Evolutionary conservation across 1,140 invertebrate species (phyloP).

Genomic region (Trypoxylus dichotomus): DNA sequence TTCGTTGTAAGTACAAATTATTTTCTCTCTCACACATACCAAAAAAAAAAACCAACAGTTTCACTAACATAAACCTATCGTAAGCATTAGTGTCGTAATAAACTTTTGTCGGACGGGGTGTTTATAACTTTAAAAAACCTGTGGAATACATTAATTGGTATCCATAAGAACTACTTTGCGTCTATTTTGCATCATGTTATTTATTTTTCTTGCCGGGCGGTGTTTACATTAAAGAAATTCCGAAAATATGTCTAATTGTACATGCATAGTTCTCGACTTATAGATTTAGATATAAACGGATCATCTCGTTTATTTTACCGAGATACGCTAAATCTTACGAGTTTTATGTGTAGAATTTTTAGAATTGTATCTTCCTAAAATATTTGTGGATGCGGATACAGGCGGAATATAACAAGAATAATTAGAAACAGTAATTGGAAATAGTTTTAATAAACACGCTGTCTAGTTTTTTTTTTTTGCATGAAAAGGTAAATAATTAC

Average conservation of each 20-base stretch:
- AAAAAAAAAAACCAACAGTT: neutral
- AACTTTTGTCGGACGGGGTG: neutral
- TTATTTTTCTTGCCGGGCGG: neutral
- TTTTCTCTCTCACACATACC: neutral
- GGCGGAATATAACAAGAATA: neutral
- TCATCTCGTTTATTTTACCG: neutral
- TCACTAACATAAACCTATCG: neutral
- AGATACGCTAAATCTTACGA: neutral
- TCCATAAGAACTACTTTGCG: neutral
- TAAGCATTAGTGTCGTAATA: neutral
- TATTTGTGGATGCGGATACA: neutral
- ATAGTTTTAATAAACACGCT: neutral
- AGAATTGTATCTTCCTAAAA: neutral
- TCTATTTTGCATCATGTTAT: neutral
- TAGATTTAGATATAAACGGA: neutral
- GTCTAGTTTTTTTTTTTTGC: neutral
- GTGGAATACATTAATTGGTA: neutral
- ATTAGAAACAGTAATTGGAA: neutral
- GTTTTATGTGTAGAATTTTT: neutral
- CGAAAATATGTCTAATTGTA: neutral
- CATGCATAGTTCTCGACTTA: neutral
- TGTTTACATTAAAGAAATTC: neutral
- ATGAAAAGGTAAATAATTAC: neutral
- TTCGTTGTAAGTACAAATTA: slow-evolving; percentile 3
- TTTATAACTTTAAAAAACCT: neutral